Evolutionary conservation across 2,888 invertebrate genomes (phyloP).

Genomic region (Drosophila gaucha): DNA sequence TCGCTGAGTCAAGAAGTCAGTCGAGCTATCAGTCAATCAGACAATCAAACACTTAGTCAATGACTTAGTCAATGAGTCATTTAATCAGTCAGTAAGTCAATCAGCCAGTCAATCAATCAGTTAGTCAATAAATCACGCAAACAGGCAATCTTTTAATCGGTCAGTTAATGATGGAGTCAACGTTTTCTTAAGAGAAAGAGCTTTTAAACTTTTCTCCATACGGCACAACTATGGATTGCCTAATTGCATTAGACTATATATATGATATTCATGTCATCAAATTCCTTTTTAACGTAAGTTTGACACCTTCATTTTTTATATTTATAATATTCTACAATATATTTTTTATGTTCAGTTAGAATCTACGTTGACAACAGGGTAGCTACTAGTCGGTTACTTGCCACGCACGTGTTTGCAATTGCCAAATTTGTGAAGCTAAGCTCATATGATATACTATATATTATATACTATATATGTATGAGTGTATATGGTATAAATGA

Average conservation of each 20-base stretch:
- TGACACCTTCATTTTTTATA: too few relatives aligned
- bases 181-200: too few relatives aligned
- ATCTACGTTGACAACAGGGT: neutral
- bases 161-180: neutral
- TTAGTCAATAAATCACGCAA: neutral
- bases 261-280: too few relatives aligned
- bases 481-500: neutral
- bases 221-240: neutral
- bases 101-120: too few relatives aligned
- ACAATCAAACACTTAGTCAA: neutral
- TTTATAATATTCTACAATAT: too few relatives aligned
- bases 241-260: too few relatives aligned
- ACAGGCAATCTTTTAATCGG: too few relatives aligned
- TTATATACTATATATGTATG: neutral
- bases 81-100: too few relatives aligned
- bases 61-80: too few relatives aligned
- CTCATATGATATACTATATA: constrained; percentile 7
- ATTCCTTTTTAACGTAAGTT: neutral
- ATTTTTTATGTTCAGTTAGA: too few relatives aligned
- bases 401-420: constrained; percentile 20
- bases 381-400: neutral
- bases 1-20: neutral
- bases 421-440: constrained; percentile 58
- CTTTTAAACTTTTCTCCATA: too few relatives aligned
- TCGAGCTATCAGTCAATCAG: too few relatives aligned